Evolutionary conservation across 2,113 vertebrate species (phyloP).

Genomic region (Zosterops pallidus): DNA sequence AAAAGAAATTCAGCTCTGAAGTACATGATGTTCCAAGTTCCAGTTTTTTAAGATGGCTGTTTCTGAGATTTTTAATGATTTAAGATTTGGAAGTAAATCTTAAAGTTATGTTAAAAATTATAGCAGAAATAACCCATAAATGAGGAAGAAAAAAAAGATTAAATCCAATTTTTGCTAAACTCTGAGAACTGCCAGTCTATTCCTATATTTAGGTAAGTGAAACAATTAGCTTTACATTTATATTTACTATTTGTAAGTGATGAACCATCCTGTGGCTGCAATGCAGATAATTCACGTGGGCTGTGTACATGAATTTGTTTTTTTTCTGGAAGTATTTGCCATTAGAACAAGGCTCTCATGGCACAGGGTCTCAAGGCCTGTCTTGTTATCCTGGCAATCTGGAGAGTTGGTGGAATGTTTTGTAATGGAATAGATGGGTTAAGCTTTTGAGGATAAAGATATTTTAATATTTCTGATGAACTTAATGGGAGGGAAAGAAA

Average conservation of each 20-base stretch:
- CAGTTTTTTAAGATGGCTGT: neutral
- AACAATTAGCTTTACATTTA: neutral
- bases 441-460: neutral
- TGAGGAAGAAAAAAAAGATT: neutral
- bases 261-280: neutral
- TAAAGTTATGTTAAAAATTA: neutral
- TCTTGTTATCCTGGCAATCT: neutral
- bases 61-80: neutral
- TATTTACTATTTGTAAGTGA: rapidly evolving
- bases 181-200: neutral
- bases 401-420: neutral
- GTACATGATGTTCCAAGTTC: neutral
- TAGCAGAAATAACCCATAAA: neutral
- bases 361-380: neutral
- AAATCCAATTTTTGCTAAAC: neutral
- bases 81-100: neutral
- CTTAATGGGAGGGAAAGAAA: neutral
- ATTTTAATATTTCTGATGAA: neutral
- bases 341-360: neutral
- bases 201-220: neutral
- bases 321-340: neutral
- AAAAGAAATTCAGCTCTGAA: neutral
- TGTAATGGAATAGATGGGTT: neutral
- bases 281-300: neutral
- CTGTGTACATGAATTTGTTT: neutral